Percentiles rank a stretch among this genome's conserved stretches.
Evolutionary conservation across 1,140 invertebrate species (phyloP).

Genomic region (Trissolcus basalis): DNA sequence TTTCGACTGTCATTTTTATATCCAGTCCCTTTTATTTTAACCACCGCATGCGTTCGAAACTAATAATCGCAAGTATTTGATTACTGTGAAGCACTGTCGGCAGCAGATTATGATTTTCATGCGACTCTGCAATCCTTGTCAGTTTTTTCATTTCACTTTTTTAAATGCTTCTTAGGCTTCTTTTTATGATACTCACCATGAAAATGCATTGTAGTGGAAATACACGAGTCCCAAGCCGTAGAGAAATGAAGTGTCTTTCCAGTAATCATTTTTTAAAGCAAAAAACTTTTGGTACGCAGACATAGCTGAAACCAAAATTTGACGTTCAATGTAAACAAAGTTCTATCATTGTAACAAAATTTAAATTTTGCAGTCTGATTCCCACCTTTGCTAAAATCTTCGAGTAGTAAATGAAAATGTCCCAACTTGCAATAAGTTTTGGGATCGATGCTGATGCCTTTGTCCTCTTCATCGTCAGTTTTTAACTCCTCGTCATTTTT

Average conservation of each 20-base stretch:
- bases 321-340: slow-evolving; percentile 8
- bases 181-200: slow-evolving; percentile 87
- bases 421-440: slow-evolving; percentile 95
- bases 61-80: slow-evolving; percentile 20
- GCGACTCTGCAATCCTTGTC: too few relatives aligned
- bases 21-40: slow-evolving; percentile 22
- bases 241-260: slow-evolving; percentile 93
- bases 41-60: slow-evolving; percentile 12
- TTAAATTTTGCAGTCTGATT: too few relatives aligned
- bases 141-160: too few relatives aligned
- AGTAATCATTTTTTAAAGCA: slow-evolving; percentile 86
- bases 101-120: too few relatives aligned
- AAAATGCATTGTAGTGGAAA: slow-evolving; percentile 95
- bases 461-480: slow-evolving; percentile 77
- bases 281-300: slow-evolving; percentile 96
- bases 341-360: too few relatives aligned
- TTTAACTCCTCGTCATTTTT: slow-evolving; percentile 74
- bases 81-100: slow-evolving; percentile 15
- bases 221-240: slow-evolving; percentile 96
- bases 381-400: slow-evolving; percentile 92
- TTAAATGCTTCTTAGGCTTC: too few relatives aligned
- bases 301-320: slow-evolving; percentile 82
- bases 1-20: slow-evolving; percentile 60
- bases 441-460: slow-evolving; percentile 88
- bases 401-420: slow-evolving; percentile 93